These are phyloP conservation scores for Cryptophagus acutangulus DNA, from an alignment of 2,888 invertebrate genomes.

Conservation along the genomic window DNA sequence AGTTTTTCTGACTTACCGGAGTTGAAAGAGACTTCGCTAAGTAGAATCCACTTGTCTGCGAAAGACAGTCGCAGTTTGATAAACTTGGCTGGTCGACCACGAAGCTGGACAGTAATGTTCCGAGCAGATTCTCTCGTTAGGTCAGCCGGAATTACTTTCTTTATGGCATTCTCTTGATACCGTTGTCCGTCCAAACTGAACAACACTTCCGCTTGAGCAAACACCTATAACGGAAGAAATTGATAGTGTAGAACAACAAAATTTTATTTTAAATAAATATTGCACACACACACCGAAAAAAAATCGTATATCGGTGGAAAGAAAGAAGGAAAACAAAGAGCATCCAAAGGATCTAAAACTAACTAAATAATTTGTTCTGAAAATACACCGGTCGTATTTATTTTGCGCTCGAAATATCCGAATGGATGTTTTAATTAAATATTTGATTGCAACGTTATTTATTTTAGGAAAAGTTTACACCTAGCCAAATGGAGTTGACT, in stretches of 20 bases:
- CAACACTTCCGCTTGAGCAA: conserved; percentile 69
- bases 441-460: conserved; percentile 24
- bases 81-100: conserved; percentile 69
- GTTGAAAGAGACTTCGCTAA: conserved; percentile 83
- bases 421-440: conserved; percentile 23
- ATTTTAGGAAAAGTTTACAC: conserved; percentile 25
- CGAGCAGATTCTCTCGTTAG: conserved; percentile 55
- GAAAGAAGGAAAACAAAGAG: too few relatives aligned
- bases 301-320: too few relatives aligned
- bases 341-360: too few relatives aligned
- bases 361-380: conserved; percentile 1
- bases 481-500: conserved; percentile 21
- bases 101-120: conserved; percentile 68
- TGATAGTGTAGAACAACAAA: conserved; percentile 2
- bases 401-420: conserved; percentile 2
- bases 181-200: conserved; percentile 75
- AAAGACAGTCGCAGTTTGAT: conserved; percentile 72
- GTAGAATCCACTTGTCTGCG: conserved; percentile 78
- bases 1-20: conserved; percentile 62
- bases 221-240: conserved; percentile 59
- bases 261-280: too few relatives aligned
- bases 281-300: too few relatives aligned
- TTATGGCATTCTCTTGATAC: conserved; percentile 65
- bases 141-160: conserved; percentile 56
- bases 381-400: conserved; percentile 1